Evolutionary conservation across 2,113 vertebrate species (phyloP), one percentile per base, ranked within the genome.

Genomic region (Tautogolabrus adspersus): DNA sequence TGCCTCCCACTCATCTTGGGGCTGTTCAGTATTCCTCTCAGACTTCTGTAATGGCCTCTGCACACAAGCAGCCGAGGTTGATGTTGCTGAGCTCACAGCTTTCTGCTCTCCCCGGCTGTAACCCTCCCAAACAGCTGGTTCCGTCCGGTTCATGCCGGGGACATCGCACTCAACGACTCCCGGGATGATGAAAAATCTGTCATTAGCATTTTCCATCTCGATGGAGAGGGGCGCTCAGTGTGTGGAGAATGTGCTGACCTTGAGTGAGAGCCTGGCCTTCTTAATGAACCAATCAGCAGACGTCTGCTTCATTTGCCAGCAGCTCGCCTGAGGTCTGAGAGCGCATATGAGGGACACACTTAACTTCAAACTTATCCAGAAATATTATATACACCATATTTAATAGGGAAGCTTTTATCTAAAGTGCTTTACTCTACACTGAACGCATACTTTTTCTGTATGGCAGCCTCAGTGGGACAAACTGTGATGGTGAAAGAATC

Each of bases 221-320:
- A 83, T 62, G 23, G 40, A 69, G 65, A 51, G 55, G 19, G 12
- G 49, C 26, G 10, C 47, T 75, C 46, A 66, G 71, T 70, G 62
- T 79, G 77, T 23, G 42, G 51, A 72, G 72, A 49, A 64, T 47
- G 70, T 15, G 64, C 67, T 87, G 84, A 89, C 86, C 84, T 91
- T 88, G 78, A 78, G 52, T 71, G 51, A 77, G 60, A 77, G 69
- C 47, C 63, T 44, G 58, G 60, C 51, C 49, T 46, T 84, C 26
- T 58, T 81, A 76, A 83, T 88, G 72, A 86, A 67, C 76, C 85
- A 84, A 89, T 91, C 83, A 62, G 71, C 26, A 70, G 67, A 52
- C 37, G 7, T 70, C 59, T 75, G 69, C 62, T 61, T 30, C 12
- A 21, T 69, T 58, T 51, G 44, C 66, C 62, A 63, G 49, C 58